These are phyloP conservation scores for Deilephila porcellus DNA, from an alignment of 2,888 invertebrate genomes.

Conservation along the genomic window DNA sequence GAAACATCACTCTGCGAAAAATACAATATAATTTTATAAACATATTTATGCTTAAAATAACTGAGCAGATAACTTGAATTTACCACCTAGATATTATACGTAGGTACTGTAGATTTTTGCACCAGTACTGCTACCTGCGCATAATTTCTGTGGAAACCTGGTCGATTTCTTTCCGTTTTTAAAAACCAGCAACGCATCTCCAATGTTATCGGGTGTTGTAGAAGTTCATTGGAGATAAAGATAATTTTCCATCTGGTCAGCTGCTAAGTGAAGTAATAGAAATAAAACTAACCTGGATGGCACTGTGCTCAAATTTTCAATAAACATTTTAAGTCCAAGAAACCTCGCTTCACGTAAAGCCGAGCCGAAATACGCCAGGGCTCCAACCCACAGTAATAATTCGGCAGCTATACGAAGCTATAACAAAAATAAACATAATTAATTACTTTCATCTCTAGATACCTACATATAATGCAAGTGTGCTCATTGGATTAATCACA, in stretches of 20 bases:
- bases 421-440: conserved; percentile 35
- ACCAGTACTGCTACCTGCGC: not conserved
- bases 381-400: conserved; percentile 91
- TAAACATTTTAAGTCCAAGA: conserved; percentile 96
- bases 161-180: too few relatives aligned
- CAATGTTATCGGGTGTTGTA: too few relatives aligned
- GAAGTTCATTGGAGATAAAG: too few relatives aligned
- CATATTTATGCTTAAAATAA: not conserved
- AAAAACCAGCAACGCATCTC: too few relatives aligned
- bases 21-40: not conserved
- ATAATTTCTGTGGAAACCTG: too few relatives aligned
- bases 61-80: too few relatives aligned
- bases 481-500: too few relatives aligned
- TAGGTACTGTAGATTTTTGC: not conserved
- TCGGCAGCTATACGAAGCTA: conserved; percentile 91
- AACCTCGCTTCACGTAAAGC: conserved; percentile 95
- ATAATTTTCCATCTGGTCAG: too few relatives aligned
- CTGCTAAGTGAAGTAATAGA: too few relatives aligned
- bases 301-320: conserved; percentile 94
- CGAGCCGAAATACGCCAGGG: conserved; percentile 92
- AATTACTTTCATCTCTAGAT: too few relatives aligned
- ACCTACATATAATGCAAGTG: too few relatives aligned
- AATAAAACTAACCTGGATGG: conserved; percentile 80
- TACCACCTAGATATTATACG: too few relatives aligned
- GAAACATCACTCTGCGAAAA: conserved; percentile 92